Base-by-base conservation (phyloP, 2,113 vertebrate genomes). In the Rostratula benghalensis region DNA sequence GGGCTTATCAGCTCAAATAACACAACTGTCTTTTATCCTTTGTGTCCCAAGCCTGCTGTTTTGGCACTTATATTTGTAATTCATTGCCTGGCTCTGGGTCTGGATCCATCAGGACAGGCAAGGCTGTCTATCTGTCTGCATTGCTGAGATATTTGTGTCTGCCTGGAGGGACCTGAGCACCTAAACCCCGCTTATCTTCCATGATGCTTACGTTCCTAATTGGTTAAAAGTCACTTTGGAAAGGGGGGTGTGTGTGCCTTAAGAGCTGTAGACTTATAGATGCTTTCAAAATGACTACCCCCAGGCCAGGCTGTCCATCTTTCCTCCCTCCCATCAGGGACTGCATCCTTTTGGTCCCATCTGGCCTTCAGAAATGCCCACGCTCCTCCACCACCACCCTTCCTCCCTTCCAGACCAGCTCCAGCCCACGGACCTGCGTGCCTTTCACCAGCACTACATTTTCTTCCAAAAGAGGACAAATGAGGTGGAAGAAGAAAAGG, bases 11-110 rank as follows among this genome's bases (percentile, higher is more conserved):
- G 87, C 87, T 85, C 74, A 87, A 88, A 93, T 91, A 95, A 88
- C 90, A 90, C 78, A 91, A 94, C 64, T 79, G 93, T 70, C 90
- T 95, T 92, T 87, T 65, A 84, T 97, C 90, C 63, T 79, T 83
- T 60, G n/a, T 67, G 75, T 92, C 92, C 83, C 67, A 46, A 73
- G 81, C 79, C 64, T 69, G 69, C 64, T 91, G 68, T 78, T 93
- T 96, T 90, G 89, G 93, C 73, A 87, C 86, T 96, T 91, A 64
- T 46, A 88, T 83, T 95, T 83, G 78, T 93, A 91, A 95, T 93
- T 93, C 59, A 63, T 82, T 83, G 91, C 70, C 91, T 82, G 65
- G 57, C 61, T 81, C 61, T 89, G 79, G 82, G n/a, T 95, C 78
- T 90, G 87, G 92, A 75, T 85, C 90, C 63, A 80, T 78, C 92